Evolutionary conservation across 2,797 vertebrate species (phyloP), one percentile per base, ranked within the genome.

Genomic region (Staurois parvus): DNA sequence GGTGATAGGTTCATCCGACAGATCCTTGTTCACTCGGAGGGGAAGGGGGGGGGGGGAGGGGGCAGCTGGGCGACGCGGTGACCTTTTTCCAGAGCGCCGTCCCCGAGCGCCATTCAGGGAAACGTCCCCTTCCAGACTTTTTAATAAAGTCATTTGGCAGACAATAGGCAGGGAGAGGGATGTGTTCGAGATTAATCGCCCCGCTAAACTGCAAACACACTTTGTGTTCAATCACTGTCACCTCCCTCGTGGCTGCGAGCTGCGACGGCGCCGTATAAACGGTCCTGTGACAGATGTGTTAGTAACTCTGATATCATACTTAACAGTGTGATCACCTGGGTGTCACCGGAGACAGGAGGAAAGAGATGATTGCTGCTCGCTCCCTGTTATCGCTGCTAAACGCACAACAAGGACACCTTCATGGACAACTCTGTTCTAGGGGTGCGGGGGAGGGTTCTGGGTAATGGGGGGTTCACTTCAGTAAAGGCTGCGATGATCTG

Each of bases 1-100:
- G 86, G 87, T 32, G 56, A 89, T 75, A 72, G 88, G 90, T 88
- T 87, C 76, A 56, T 87, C 82, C 84, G 87, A 80, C 68, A 83
- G 81, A 81, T 82, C 76, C 87, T 84, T 34, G 2, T 84, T 86
- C 88, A 5, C 69, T 21, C 17, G 42, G 42, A 12, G 42, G 11
- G 42, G 42, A 13, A 8, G 0, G 8, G 7, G 37, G 68, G 10
- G 42, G 17, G 17, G 4, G 21, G 52, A 1, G 21, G 52, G 4
- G 42, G 37, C 37, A 4, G 6, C 11, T 2, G n/a, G 21, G 37
- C n/a, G 2, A 13, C 5, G n/a, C 29, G 26, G 69, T 29, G n/a
- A 56, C 79, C 26, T 28, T 37, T n/a, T 13, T 64, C 24, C 69
- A 48, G 6, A 24, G 48, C 68, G 1, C 11, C 68, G 37, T 62